phyloP scores from a whole-genome alignment of 2,113 vertebrate genomes.

The Aspiorhynchus laticeps region DNA sequence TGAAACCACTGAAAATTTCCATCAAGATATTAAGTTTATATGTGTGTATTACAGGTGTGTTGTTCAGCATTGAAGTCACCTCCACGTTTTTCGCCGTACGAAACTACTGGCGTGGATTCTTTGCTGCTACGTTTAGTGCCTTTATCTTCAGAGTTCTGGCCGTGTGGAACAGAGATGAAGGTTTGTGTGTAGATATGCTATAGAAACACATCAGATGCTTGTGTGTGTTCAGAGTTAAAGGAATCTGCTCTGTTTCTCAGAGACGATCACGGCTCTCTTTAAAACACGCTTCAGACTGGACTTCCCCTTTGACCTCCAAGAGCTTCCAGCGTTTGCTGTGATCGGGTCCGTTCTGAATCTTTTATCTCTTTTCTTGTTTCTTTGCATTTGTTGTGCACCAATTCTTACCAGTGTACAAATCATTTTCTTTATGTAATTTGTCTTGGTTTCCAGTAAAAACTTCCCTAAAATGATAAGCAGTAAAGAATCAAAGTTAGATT shows the following conservation, averaged over 20 bases:
- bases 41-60: constrained; percentile 79
- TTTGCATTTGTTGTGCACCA: not conserved
- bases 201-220: not conserved
- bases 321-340: constrained; percentile 94
- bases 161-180: constrained; percentile 96
- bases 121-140: constrained; percentile 95
- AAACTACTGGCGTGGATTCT: constrained; percentile 99
- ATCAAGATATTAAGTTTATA: not conserved
- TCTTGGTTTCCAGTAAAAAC: not conserved
- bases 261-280: constrained; percentile 96
- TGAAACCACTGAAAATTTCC: too few relatives aligned
- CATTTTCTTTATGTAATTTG: not conserved
- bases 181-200: constrained; percentile 62
- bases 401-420: not conserved
- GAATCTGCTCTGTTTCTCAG: constrained; percentile 64
- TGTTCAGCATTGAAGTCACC: constrained; percentile 98
- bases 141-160: constrained; percentile 97
- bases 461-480: not conserved
- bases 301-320: constrained; percentile 98
- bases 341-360: constrained; percentile 83
- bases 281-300: constrained; percentile 96
- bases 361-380: not conserved
- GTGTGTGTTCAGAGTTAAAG: not conserved
- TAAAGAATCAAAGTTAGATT: too few relatives aligned
- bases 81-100: constrained; percentile 97